Base-by-base conservation (phyloP, 2,113 vertebrate species). In the Gnathonemus longibarbis region DNA sequence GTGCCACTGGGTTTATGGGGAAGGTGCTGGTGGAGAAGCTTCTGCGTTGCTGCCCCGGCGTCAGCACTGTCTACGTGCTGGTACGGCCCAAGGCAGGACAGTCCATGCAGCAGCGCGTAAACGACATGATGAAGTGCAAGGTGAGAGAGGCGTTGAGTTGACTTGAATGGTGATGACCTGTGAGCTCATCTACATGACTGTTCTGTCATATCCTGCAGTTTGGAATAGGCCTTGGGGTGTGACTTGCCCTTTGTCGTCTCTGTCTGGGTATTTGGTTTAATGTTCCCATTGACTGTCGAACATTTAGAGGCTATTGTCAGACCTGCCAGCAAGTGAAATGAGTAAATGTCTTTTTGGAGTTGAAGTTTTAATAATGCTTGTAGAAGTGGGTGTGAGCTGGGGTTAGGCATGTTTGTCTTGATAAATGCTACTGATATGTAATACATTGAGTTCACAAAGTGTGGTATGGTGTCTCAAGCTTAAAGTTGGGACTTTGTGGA, bases 21-120 rank as follows among this genome's bases (percentile, higher is more conserved):
- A 99, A 99, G 93, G 98, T 99, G 86, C 93, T 99, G 93, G 93
- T 99, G 95, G 98, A 99, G 95, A 99, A 99, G 93, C 96, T 99
- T 5, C 95, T 99, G 89, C 96, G 98, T 35, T 97, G 96, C 90
- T 98, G 97, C 84, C 97, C 98, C 0, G 94, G 97, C 0, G 96
- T 99, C 86, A 96, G 96, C 91, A 93, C 96, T 42, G 92, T 99
- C 91, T 99, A 98, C 93, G 94, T 99, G 89, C 96, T 99, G 77
- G 96, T 99, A 90, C 95, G 98, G 91, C 96, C 98, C 90, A 99
- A 99, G 94, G 96, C 97, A 7, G 97, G 97, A 1, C 98, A 98
- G 90, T 97, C 96, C 3, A 97, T 97, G 94, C 95, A 97, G 93
- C 95, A 98, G 93, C 96, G 98, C 88, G 97, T 99, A 90, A 94